A percentile compares a stretch with the other conserved stretches of the same genome.
phyloP scores from a whole-genome alignment of 2,888 invertebrate species.

The Chirona hameri region DNA sequence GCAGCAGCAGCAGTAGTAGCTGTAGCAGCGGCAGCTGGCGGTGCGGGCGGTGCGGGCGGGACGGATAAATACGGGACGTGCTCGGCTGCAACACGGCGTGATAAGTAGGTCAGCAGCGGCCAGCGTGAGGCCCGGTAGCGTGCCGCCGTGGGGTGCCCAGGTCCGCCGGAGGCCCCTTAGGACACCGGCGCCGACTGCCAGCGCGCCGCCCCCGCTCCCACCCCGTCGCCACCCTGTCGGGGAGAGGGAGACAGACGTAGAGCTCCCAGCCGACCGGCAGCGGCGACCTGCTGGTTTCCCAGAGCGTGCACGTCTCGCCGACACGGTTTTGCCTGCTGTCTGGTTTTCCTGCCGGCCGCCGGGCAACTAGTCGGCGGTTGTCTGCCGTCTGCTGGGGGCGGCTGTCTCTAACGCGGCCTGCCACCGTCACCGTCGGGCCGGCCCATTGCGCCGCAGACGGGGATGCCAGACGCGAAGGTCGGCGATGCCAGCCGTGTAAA shows the following conservation, averaged over 20 bases:
- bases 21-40: neutral
- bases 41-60: neutral
- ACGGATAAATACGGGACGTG: neutral
- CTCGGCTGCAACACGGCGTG: neutral
- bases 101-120: neutral
- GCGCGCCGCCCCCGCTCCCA: neutral
- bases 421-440: too few species aligned
- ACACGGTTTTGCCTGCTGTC: neutral
- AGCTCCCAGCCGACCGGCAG: neutral
- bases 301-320: neutral
- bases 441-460: too few species aligned
- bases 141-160: neutral
- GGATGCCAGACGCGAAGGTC: too few species aligned
- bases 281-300: neutral
- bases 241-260: neutral
- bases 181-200: neutral
- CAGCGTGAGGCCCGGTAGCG: neutral
- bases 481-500: too few species aligned
- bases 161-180: neutral
- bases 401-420: too few species aligned
- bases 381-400: too few species aligned
- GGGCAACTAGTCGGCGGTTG: too few species aligned
- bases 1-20: neutral
- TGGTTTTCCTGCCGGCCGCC: too few species aligned
- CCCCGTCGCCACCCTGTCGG: neutral